Evolutionary conservation across 2,797 vertebrate species (phyloP).

Genomic region (Echiichthys vipera): DNA sequence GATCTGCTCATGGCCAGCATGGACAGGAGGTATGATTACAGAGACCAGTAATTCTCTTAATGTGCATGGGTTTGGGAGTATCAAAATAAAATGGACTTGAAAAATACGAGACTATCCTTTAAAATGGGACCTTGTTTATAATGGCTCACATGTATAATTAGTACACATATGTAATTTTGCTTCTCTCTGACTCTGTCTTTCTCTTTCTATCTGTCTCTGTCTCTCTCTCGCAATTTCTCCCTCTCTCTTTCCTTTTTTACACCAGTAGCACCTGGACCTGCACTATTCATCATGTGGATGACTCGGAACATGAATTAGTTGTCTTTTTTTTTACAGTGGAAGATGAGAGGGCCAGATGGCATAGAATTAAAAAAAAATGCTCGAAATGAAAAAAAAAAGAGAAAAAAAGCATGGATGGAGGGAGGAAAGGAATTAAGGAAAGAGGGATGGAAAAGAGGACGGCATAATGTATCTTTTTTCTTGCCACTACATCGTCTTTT

Average conservation of each 20-base stretch:
- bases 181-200: conserved; percentile 67
- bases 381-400: conserved; percentile 66
- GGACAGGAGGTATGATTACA: background rate
- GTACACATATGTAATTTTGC: conserved; percentile 79
- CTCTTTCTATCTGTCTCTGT: conserved; percentile 67
- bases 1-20: conserved; percentile 5
- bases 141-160: conserved; percentile 73
- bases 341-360: conserved; percentile 89
- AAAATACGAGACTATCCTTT: conserved; percentile 42
- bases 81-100: background rate
- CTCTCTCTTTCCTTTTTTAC: conserved; percentile 82
- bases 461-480: conserved; percentile 50
- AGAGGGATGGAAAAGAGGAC: conserved; percentile 39
- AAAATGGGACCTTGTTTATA: conserved; percentile 77
- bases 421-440: conserved; percentile 51
- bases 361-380: conserved; percentile 80
- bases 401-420: conserved; percentile 62
- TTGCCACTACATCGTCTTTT: conserved; percentile 43
- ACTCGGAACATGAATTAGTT: conserved; percentile 90
- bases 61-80: background rate
- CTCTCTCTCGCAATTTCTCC: conserved; percentile 55
- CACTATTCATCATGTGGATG: conserved; percentile 98
- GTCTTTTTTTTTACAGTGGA: conserved; percentile 83
- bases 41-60: conserved; percentile 1
- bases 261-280: conserved; percentile 93